These are phyloP conservation scores for Poeciliopsis occidentalis DNA, from an alignment of 2,113 vertebrate genomes.

Conservation along the genomic window DNA sequence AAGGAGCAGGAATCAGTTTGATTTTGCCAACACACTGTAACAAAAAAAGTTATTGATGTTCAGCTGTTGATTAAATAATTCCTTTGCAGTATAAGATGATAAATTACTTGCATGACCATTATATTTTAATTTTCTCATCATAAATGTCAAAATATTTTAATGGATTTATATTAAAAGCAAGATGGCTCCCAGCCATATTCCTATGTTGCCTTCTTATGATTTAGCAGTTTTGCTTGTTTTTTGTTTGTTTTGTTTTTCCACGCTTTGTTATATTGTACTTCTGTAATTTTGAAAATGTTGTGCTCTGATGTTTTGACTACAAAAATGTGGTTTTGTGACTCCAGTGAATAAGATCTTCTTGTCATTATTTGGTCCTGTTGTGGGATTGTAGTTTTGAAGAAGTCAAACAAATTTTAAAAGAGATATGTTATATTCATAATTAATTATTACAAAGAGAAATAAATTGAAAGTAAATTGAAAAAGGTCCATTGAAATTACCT, in stretches of 20 bases:
- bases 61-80: no score
- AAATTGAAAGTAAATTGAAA: neutral
- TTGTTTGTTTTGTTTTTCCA: no score
- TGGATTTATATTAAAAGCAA: neutral
- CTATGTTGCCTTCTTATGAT: no score
- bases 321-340: no score
- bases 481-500: neutral
- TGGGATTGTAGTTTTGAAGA: no score
- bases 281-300: no score
- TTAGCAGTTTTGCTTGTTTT: neutral
- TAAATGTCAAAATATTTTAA: neutral
- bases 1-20: neutral
- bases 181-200: neutral
- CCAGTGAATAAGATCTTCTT: no score
- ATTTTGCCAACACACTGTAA: neutral
- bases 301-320: no score
- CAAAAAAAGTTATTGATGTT: neutral
- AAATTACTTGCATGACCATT: neutral
- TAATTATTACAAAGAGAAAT: neutral
- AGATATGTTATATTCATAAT: no score
- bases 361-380: no score
- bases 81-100: neutral
- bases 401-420: no score
- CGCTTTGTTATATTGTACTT: no score
- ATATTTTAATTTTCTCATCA: neutral